Evolutionary conservation across 2,888 invertebrate genomes (phyloP).

Genomic region (Drosophila niveifrons): DNA sequence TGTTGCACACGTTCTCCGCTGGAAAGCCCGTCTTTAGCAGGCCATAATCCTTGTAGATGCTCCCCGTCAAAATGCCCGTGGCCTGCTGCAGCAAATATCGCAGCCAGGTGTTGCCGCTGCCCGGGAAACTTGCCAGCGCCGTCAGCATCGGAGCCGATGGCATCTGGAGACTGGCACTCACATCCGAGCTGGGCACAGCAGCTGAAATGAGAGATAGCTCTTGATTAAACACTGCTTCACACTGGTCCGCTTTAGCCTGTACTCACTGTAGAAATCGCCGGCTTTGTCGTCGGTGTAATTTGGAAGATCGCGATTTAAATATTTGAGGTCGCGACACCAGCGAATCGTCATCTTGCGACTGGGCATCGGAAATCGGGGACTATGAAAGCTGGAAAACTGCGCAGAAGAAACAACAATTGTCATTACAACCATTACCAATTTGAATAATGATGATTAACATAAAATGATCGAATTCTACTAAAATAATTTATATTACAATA

Average conservation of each 20-base stretch:
- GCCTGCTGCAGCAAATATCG: slow-evolving; percentile 92
- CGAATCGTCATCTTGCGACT: slow-evolving; percentile 83
- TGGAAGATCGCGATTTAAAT: slow-evolving; percentile 81
- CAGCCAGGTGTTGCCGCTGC: slow-evolving; percentile 95
- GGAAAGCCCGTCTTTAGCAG: slow-evolving; percentile 92
- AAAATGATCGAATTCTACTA: too few relatives aligned
- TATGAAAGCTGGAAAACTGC: slow-evolving; percentile 83
- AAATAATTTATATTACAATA: too few relatives aligned
- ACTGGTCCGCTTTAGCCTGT: not conserved
- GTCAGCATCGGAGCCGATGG: slow-evolving; percentile 73
- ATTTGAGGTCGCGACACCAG: slow-evolving; percentile 85
- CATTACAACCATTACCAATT: too few relatives aligned
- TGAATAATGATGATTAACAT: too few relatives aligned
- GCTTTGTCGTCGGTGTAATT: slow-evolving; percentile 73
- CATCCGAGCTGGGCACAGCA: slow-evolving; percentile 63
- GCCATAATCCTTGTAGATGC: slow-evolving; percentile 93
- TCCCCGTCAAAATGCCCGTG: slow-evolving; percentile 91
- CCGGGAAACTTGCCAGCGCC: slow-evolving; percentile 92
- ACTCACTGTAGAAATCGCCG: slow-evolving; percentile 71
- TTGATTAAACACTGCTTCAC: not conserved
- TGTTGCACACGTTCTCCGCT: slow-evolving; percentile 91
- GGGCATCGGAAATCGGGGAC: slow-evolving; percentile 79
- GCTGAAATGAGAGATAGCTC: slow-evolving; percentile 47
- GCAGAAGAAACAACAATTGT: not conserved
- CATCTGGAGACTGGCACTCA: slow-evolving; percentile 41